Evolutionary conservation across 1,140 invertebrate genomes (phyloP), one percentile per base, ranked within the genome.

Genomic region (Drosophila sproati): DNA sequence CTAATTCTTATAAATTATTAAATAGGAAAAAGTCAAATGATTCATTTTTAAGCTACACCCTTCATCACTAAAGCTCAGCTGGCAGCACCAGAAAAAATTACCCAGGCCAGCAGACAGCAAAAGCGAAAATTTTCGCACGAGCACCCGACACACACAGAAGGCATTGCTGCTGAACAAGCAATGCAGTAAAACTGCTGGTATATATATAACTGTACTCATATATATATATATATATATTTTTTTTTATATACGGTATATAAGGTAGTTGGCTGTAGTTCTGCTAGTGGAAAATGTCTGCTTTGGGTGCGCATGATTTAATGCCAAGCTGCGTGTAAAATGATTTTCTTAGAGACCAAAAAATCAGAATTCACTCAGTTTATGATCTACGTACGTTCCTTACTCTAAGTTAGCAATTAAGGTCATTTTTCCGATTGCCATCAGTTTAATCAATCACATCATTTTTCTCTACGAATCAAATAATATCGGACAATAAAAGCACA

Each of bases 1-100:
- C 85, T 89, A 89, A 89, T 89, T 89, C 85, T 89, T 89, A 89
- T 89, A 89, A 89, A 89, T 89, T 89, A 89, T 89, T 89, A 85
- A 89, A 89, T 89, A 89, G 85, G 85, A 89, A 89, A 89, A 89
- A 89, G 85, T 89, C 78, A 89, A 89, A 89, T 89, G 85, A 89
- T 89, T 89, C 85, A 89, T 89, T 89, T 89, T 89, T 89, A 89
- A 89, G 85, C 85, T 89, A 74, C 85, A 76, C 80, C 85, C 85
- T 88, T 88, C 85, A 89, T 89, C 85, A 88, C 74, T 80, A 89
- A 88, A 89, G 85, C 85, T 83, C 80, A 81, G 85, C 78, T 81
- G 78, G 55, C 83, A 78, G 78, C 60, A 63, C 74, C 61, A 55
- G 31, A 56, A 78, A 75, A 62, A 79, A 67, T 75, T 60, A 43